Evolutionary conservation across 2,888 invertebrate species (phyloP), one percentile per base, ranked within the genome.

Genomic region (Tholera decimalis): DNA sequence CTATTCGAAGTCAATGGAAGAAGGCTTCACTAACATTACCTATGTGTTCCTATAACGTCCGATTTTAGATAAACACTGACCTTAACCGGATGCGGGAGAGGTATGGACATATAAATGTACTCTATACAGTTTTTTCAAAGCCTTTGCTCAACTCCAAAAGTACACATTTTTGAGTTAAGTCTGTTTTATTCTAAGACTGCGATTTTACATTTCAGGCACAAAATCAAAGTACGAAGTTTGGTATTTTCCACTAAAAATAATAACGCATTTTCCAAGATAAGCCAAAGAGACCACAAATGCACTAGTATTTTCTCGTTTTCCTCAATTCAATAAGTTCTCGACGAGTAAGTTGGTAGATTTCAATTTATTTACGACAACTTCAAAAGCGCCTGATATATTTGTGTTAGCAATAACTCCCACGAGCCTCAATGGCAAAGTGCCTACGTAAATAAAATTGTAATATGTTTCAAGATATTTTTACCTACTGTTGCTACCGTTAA

Each of bases 371-470:
- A 11, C 2, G 11, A 18, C 11, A 47, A 28, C 13, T 18, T 18
- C 1, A 37, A 53, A 43, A 44, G 47, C 54, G 60, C 71, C 71
- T 71, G 39, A 41, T 18, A 18, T 28, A 46, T 37, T 58, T 55
- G 0, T 46, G 13, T 22, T 2, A 57, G 73, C 60, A 65, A 74
- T 46, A 46, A n/a, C 49, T 49, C 2, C 8, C 24, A 18, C n/a
- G 9, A 37, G 28, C 22, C 39, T 18, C 22, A 15, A 13, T 22
- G 0, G 18, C 9, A 26, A 18, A 57, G 39, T 20, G 47, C 73
- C 56, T 73, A 47, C 37, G 20, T 9, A 35, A 60, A 68, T 39
- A 44, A 44, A 61, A 33, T 68, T 73, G 61, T 56, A 57, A 39
- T 3, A 33, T 1, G 22, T 18, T 30, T n/a, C n/a, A n/a, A n/a